Conservation (phyloP, 2,888 invertebrate genomes). For the Malthinus flaveolus region DNA sequence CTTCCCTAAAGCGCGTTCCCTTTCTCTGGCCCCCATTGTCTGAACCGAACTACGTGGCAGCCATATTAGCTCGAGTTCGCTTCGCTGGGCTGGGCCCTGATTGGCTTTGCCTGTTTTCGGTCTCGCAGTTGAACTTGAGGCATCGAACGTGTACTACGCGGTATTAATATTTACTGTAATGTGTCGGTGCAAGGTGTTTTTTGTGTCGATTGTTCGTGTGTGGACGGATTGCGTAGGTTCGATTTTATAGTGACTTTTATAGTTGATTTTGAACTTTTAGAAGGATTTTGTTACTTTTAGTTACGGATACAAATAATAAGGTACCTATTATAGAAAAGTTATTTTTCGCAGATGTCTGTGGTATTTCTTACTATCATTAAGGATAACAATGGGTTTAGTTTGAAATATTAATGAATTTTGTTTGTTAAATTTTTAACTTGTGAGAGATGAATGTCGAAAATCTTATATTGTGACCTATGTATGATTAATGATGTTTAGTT, state of each 20-base stretch:
- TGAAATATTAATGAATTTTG: slow-evolving; percentile 59
- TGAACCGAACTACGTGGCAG: slow-evolving; percentile 52
- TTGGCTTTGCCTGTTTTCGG: slow-evolving; percentile 55
- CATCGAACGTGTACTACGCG: slow-evolving; percentile 43
- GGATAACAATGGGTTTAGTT: slow-evolving; percentile 52
- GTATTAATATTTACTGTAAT: slow-evolving; percentile 41
- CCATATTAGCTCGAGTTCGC: slow-evolving; percentile 57
- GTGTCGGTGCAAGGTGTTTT: slow-evolving; percentile 45
- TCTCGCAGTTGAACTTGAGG: slow-evolving; percentile 50
- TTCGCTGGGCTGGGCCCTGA: slow-evolving; percentile 55
- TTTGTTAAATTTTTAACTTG: slow-evolving; percentile 50
- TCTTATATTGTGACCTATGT: slow-evolving; percentile 52
- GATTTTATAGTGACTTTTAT: slow-evolving; percentile 7
- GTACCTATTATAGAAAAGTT: slow-evolving; percentile 13
- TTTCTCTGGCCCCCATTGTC: slow-evolving; percentile 55
- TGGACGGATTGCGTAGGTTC: slow-evolving; percentile 35
- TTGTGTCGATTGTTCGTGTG: slow-evolving; percentile 41
- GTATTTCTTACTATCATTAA: slow-evolving; percentile 32
- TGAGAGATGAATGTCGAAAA: slow-evolving; percentile 49
- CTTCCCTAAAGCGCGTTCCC: slow-evolving; percentile 49
- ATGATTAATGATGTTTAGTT: slow-evolving; percentile 52
- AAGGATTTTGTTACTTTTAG: slow-evolving; percentile 12
- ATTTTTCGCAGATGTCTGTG: slow-evolving; percentile 18
- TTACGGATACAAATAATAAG: slow-evolving; percentile 25
- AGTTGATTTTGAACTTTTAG: not conserved